Base-by-base conservation (phyloP, 2,797 vertebrate genomes). In the Aselliscus stoliczkanus region DNA sequence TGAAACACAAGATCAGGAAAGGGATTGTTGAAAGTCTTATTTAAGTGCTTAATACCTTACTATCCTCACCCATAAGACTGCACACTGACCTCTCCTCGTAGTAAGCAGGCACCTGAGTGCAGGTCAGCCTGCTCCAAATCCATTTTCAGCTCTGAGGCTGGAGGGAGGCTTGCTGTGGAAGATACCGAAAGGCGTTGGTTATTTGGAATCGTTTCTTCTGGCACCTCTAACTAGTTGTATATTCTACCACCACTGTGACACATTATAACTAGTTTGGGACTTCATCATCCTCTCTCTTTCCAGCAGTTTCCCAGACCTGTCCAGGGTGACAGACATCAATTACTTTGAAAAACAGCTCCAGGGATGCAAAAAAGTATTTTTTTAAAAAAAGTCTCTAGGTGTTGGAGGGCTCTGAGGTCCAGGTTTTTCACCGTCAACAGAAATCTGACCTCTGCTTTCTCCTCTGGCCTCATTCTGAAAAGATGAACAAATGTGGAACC, bases 401-500 rank as follows among this genome's bases (percentile, higher is more conserved):
- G 34, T 23, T 39, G 18, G 18, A 95, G 27, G 25, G 27, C 76
- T 37, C 12, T 37, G 39, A 93, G 15, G 34, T 70, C 34, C 12
- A 69, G 17, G 13, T 84, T 93, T 93, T 87, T 70, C 44, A 84
- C 62, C 47, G 8, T 23, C 10, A 90, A 65, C 20, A 77, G 67
- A 96, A 88, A 62, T 88, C 23, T 93, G 93, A 93, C 90, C 87
- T 92, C 27, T 56, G 56, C 34, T 85, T 39, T 77, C 54, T 76
- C 50, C 20, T 84, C 37, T 94, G 76, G 25, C 76, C 92, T 96
- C 31, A 42, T 93, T 94, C 50, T 89, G n/a, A 80, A 93, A 92
- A 96, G 79, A 92, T 27, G 27, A 92, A 93, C 67, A 95, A 86
- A 91, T 62, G 80, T 88, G 90, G 90, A 88, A 52, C 54, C 60